Evolutionary conservation across 2,888 invertebrate genomes (phyloP).

Genomic region (Macrosoma leucophasiata): DNA sequence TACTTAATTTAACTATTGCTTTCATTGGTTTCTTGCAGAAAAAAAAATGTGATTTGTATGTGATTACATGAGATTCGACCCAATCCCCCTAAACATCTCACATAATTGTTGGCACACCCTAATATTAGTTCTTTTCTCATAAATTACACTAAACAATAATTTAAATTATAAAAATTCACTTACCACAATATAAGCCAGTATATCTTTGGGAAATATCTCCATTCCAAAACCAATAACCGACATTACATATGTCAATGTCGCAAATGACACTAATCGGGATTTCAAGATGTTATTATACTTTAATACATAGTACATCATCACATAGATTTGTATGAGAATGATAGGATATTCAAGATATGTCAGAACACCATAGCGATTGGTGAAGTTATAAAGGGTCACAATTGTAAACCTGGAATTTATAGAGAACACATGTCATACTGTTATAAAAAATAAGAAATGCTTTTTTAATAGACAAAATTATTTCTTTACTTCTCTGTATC

Average conservation of each 20-base stretch:
- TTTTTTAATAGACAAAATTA: too few species aligned
- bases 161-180: slow-evolving; percentile 38
- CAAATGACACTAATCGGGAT: slow-evolving; percentile 38
- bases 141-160: slow-evolving; percentile 29
- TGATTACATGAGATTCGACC: too few species aligned
- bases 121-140: too few species aligned
- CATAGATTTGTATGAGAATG: slow-evolving; percentile 83
- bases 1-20: too few species aligned
- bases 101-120: too few species aligned
- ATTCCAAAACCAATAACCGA: slow-evolving; percentile 37
- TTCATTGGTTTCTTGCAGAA: too few species aligned
- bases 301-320: slow-evolving; percentile 82
- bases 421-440: too few species aligned
- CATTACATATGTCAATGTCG: slow-evolving; percentile 44
- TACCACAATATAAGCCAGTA: slow-evolving; percentile 80
- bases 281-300: slow-evolving; percentile 78
- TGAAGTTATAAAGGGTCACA: slow-evolving; percentile 87
- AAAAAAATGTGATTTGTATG: too few species aligned
- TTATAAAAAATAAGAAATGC: too few species aligned
- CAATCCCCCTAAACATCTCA: too few species aligned
- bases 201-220: slow-evolving; percentile 54
- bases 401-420: slow-evolving; percentile 83
- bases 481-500: too few species aligned
- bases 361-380: slow-evolving; percentile 81
- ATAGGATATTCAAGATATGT: slow-evolving; percentile 92